These are phyloP conservation scores for Spodoptera litura DNA, from an alignment of 1,140 invertebrate genomes.

Conservation along the genomic window DNA sequence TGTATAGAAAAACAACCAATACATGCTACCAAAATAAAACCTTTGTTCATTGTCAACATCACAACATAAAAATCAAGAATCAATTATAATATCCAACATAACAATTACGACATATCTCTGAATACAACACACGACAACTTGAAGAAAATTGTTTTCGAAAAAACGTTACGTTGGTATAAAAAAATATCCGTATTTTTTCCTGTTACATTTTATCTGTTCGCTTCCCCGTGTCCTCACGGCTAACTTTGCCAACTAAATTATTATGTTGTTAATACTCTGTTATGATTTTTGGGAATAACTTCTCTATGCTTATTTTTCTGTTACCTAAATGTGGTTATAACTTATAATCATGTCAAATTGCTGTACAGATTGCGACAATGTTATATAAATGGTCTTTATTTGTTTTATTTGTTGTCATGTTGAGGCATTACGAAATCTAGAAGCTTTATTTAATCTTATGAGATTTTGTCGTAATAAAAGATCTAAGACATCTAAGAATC, in stretches of 20 bases:
- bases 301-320: neutral
- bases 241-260: slow-evolving; percentile 10
- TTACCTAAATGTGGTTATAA: neutral
- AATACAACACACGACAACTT: neutral
- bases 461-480: no score
- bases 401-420: no score
- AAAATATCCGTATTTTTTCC: neutral
- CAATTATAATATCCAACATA: neutral
- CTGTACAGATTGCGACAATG: no score
- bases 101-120: neutral
- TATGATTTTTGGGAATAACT: slow-evolving; percentile 7
- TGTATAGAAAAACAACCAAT: no score
- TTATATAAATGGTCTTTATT: no score
- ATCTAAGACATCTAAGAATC: neutral
- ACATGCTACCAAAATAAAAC: no score
- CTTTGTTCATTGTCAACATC: no score
- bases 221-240: neutral
- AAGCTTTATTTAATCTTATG: no score
- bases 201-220: neutral
- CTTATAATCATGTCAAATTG: neutral
- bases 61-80: neutral
- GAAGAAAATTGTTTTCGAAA: neutral
- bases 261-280: slow-evolving; percentile 10
- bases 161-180: neutral
- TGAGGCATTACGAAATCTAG: no score